phyloP scores from a whole-genome alignment of 2,797 vertebrate genomes.

The Nyctibius grandis region DNA sequence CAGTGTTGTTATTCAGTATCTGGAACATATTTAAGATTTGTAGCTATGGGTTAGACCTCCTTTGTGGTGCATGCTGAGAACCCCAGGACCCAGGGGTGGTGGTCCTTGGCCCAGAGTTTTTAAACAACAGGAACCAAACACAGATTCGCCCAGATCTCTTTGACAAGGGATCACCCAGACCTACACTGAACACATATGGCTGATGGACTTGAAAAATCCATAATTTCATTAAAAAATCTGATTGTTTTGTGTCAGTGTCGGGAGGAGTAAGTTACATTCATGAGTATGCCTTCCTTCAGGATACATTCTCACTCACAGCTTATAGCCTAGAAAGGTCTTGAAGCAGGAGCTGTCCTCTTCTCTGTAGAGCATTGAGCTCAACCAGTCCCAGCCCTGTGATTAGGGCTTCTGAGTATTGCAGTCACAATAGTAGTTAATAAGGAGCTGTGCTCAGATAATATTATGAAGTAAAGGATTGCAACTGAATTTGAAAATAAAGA shows the following conservation, averaged over 20 bases:
- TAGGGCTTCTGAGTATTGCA: neutral
- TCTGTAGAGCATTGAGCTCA: neutral
- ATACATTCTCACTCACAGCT: neutral
- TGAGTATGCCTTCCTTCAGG: neutral
- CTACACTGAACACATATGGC: neutral
- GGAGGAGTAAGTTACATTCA: neutral
- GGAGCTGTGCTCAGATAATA: neutral
- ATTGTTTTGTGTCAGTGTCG: neutral
- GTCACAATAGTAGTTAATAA: neutral
- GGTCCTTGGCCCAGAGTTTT: neutral
- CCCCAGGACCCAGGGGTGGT: neutral
- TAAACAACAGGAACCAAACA: neutral
- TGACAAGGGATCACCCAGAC: neutral
- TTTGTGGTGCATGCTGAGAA: neutral
- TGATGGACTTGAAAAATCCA: neutral
- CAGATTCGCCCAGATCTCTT: neutral
- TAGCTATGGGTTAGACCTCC: neutral
- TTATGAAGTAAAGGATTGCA: neutral
- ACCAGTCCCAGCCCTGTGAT: neutral
- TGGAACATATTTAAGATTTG: neutral
- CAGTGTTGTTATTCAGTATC: neutral
- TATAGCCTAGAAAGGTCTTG: neutral
- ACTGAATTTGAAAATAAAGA: neutral
- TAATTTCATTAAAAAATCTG: neutral
- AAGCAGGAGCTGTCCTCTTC: neutral